Percentiles rank a stretch among this genome's conserved stretches.
Evolutionary conservation across 2,113 vertebrate species (phyloP).

Genomic region (Formicarius rufipectus): DNA sequence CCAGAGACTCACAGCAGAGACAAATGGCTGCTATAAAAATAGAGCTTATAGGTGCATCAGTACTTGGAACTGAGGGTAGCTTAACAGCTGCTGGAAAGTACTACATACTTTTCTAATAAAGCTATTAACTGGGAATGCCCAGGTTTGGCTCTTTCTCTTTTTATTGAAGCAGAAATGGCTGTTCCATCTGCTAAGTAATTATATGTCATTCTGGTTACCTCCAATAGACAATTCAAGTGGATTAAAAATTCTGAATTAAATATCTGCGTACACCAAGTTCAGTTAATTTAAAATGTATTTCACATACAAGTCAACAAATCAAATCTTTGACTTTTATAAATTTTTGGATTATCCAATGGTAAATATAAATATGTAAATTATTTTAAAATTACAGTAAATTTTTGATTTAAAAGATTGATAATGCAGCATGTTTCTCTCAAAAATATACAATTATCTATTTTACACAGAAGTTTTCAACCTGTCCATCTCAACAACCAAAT

Average conservation of each 20-base stretch:
- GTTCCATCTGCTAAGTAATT: neutral
- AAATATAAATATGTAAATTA: constrained; percentile 75
- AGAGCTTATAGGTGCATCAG: constrained; percentile 19
- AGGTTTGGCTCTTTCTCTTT: neutral
- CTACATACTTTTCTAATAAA: neutral
- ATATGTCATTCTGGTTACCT: constrained; percentile 2
- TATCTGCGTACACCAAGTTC: neutral
- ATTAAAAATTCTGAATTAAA: constrained; percentile 28
- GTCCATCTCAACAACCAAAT: constrained; percentile 59
- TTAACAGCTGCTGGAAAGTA: neutral
- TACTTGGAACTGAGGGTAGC: constrained; percentile 18
- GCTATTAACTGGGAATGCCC: neutral
- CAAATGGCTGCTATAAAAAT: neutral
- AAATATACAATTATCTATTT: constrained; percentile 80
- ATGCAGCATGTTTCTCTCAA: constrained; percentile 75
- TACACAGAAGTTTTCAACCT: constrained; percentile 68
- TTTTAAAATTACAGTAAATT: constrained; percentile 66
- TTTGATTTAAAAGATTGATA: constrained; percentile 69
- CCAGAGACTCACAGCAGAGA: neutral
- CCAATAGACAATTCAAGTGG: neutral
- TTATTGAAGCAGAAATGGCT: neutral
- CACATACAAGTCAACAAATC: constrained; percentile 31
- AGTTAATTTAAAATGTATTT: constrained; percentile 28
- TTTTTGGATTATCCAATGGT: constrained; percentile 63
- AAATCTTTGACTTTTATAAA: constrained; percentile 48